A percentile compares a stretch with the other conserved stretches of the same genome.
Conservation (phyloP, 2,797 vertebrate genomes). For the Melanotaenia maccullochi region DNA sequence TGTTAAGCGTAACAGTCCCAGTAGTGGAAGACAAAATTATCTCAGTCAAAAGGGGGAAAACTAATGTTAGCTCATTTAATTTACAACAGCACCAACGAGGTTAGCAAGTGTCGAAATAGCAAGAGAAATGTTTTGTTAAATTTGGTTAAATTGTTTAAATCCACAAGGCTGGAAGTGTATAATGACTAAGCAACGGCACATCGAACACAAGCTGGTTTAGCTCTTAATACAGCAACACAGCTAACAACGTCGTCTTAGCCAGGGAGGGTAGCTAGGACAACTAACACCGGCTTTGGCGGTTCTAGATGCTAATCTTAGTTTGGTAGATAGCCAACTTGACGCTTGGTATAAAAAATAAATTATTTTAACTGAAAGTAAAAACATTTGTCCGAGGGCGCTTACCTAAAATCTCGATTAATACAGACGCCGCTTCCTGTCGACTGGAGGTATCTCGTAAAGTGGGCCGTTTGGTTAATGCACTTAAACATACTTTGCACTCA, state of each 20-base stretch:
- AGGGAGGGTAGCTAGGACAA: constrained; percentile 15
- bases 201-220: background rate
- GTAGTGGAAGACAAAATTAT: constrained; percentile 2
- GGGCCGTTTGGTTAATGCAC: constrained; percentile 77
- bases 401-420: constrained; percentile 60
- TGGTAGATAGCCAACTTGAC: constrained; percentile 24
- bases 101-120: background rate
- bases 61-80: constrained; percentile 39
- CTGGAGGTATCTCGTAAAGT: constrained; percentile 54
- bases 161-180: background rate
- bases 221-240: constrained; percentile 24
- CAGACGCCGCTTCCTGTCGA: constrained; percentile 38
- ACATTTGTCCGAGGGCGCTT: constrained; percentile 17
- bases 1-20: background rate
- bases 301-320: constrained; percentile 22
- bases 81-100: background rate
- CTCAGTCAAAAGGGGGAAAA: background rate
- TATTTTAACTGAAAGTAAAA: background rate
- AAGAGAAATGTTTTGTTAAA: background rate
- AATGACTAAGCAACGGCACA: background rate
- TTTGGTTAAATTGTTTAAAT: accelerated
- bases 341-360: background rate
- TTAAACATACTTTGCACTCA: constrained; percentile 79
- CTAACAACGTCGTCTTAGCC: constrained; percentile 30
- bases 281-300: constrained; percentile 50